Conservation (phyloP, 2,797 vertebrate species). For the Protonibea diacanthus region DNA sequence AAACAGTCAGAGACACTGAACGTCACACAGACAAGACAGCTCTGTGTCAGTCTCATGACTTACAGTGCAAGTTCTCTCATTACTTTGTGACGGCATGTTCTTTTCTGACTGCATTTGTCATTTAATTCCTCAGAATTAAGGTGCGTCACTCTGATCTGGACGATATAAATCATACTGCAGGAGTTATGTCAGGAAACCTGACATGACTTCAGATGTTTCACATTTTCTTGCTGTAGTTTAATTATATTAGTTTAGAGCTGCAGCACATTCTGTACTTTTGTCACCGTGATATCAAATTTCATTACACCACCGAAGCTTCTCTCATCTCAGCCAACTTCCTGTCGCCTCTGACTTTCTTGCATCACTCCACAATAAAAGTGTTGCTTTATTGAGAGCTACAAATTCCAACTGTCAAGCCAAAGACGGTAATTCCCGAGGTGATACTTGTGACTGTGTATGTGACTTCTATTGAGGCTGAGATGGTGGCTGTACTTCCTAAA, state of each 20-base stretch:
- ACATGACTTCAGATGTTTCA: background rate
- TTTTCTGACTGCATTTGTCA: background rate
- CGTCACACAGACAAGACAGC: no score
- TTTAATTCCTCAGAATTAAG: background rate
- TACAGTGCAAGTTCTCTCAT: background rate
- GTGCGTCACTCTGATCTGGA: background rate
- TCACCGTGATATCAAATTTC: background rate
- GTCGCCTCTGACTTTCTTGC: background rate
- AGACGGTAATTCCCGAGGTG: no score
- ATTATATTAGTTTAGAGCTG: no score
- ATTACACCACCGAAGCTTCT: background rate
- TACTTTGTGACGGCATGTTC: conserved; percentile 9
- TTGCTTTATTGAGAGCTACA: background rate
- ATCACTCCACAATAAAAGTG: background rate
- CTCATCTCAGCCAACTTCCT: background rate
- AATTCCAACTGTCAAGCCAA: background rate
- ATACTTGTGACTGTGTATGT: no score
- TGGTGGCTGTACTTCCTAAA: background rate
- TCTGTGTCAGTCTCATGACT: background rate
- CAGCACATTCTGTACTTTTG: background rate
- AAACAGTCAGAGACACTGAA: background rate
- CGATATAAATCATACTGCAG: background rate
- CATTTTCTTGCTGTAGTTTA: background rate
- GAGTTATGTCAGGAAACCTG: background rate
- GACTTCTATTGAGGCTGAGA: background rate